Conservation (phyloP, 2,888 invertebrate species). For the Euzetes globulus region DNA sequence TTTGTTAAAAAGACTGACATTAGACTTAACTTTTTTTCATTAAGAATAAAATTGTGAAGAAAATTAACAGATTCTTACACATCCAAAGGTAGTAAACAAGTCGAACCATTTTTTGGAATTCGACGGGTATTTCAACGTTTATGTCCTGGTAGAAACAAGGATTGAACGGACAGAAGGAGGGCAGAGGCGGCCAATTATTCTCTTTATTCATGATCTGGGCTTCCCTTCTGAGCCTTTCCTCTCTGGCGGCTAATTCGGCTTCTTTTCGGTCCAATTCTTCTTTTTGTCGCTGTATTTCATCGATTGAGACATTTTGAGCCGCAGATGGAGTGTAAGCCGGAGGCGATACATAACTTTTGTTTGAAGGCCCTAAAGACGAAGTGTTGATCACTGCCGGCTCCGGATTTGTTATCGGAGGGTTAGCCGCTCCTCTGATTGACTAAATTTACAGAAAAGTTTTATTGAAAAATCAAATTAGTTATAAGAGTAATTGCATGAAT, state of each 20-base stretch:
- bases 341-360: constrained; percentile 37
- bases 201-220: constrained; percentile 58
- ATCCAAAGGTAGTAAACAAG: constrained; percentile 94
- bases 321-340: constrained; percentile 55
- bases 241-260: constrained; percentile 74
- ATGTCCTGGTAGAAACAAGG: constrained; percentile 99
- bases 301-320: constrained; percentile 55
- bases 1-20: neutral
- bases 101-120: constrained; percentile 92
- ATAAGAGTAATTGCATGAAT: too few relatives aligned
- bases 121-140: constrained; percentile 92
- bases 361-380: neutral
- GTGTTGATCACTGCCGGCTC: constrained; percentile 31
- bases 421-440: constrained; percentile 17
- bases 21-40: neutral
- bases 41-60: too few relatives aligned
- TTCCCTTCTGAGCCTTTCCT: constrained; percentile 66
- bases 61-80: constrained; percentile 61
- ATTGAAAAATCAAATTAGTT: too few relatives aligned
- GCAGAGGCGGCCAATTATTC: constrained; percentile 98
- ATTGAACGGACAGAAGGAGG: constrained; percentile 77
- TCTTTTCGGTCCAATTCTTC: constrained; percentile 84
- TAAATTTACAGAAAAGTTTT: constrained; percentile 9
- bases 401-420: constrained; percentile 22
- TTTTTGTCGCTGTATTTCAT: constrained; percentile 41